phyloP scores from a whole-genome alignment of 2,888 invertebrate species.

The Reticulitermes lucifugus region DNA sequence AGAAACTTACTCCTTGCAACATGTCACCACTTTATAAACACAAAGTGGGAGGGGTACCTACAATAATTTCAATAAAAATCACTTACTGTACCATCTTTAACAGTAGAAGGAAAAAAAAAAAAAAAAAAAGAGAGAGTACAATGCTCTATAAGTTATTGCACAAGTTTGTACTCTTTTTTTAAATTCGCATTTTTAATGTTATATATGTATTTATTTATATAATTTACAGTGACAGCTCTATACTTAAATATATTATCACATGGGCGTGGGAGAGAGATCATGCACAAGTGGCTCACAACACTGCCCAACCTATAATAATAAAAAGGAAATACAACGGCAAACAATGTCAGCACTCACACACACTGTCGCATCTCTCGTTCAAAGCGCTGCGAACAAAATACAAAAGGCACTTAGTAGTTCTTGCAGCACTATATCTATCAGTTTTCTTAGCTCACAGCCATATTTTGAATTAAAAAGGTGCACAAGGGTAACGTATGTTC shows the following conservation, averaged over 20 bases:
- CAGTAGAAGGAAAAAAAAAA: constrained; percentile 18
- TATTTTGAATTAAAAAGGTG: constrained; percentile 23
- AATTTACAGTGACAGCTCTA: constrained; percentile 22
- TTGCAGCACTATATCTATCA: constrained; percentile 33
- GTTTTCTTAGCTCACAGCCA: constrained; percentile 28
- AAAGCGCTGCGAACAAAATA: constrained; percentile 37
- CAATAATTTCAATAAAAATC: constrained; percentile 18
- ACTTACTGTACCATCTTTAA: constrained; percentile 17
- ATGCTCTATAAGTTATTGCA: constrained; percentile 24
- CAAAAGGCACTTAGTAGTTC: constrained; percentile 37
- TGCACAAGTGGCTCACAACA: constrained; percentile 23
- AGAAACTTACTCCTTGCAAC: background rate
- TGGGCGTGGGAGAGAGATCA: constrained; percentile 19
- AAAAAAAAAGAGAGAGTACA: constrained; percentile 29
- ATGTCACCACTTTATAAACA: background rate
- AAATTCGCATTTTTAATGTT: constrained; percentile 9
- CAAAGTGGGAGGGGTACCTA: background rate
- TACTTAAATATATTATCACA: constrained; percentile 33
- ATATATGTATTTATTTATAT: constrained; percentile 22
- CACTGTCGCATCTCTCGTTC: constrained; percentile 22
- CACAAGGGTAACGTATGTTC: constrained; percentile 2
- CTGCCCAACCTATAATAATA: constrained; percentile 5
- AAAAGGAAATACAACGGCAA: constrained; percentile 26
- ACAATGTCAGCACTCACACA: constrained; percentile 1
- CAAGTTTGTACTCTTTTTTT: constrained; percentile 34